Percentiles rank a stretch among this genome's conserved stretches.
These are phyloP conservation scores for Dissostichus mawsoni DNA, from an alignment of 2,113 vertebrate species.

Conservation along the genomic window DNA sequence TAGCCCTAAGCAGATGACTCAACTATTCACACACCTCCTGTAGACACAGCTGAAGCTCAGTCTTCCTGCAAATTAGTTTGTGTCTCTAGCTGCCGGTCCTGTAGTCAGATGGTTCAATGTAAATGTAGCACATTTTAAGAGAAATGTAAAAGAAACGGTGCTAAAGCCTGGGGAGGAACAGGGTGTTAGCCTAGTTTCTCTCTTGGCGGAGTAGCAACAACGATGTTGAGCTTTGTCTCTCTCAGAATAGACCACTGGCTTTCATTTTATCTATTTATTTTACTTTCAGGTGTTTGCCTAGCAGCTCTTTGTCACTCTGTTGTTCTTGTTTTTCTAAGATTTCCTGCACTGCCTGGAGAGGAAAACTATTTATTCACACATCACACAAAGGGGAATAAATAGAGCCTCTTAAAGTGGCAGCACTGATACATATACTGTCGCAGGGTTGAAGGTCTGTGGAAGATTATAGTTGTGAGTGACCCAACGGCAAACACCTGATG, in stretches of 20 bases:
- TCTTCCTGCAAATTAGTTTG: conserved; percentile 66
- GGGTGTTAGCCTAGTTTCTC: conserved; percentile 53
- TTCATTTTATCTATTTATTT: conserved; percentile 18
- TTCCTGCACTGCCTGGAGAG: not conserved
- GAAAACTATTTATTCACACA: conserved; percentile 2
- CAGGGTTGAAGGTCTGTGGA: conserved; percentile 42
- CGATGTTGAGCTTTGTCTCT: conserved; percentile 22
- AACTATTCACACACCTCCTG: conserved; percentile 44
- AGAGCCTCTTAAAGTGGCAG: conserved; percentile 4
- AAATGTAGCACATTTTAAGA: conserved; percentile 47
- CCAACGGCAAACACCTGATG: conserved; percentile 30
- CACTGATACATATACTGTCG: conserved; percentile 13
- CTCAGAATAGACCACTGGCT: conserved; percentile 28
- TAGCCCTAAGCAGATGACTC: conserved; percentile 42
- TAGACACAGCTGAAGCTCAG: conserved; percentile 52
- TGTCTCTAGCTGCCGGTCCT: conserved; percentile 57
- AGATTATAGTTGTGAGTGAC: conserved; percentile 33
- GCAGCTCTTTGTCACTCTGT: conserved; percentile 31
- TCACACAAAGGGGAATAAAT: conserved; percentile 11
- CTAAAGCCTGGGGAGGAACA: conserved; percentile 47
- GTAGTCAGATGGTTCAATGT: conserved; percentile 49
- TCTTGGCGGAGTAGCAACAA: conserved; percentile 14
- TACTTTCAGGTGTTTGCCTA: conserved; percentile 39
- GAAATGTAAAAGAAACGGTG: conserved; percentile 30
- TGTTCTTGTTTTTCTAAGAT: conserved; percentile 9